Conservation (phyloP, 2,113 vertebrate species). For the Malaclemys terrapin region DNA sequence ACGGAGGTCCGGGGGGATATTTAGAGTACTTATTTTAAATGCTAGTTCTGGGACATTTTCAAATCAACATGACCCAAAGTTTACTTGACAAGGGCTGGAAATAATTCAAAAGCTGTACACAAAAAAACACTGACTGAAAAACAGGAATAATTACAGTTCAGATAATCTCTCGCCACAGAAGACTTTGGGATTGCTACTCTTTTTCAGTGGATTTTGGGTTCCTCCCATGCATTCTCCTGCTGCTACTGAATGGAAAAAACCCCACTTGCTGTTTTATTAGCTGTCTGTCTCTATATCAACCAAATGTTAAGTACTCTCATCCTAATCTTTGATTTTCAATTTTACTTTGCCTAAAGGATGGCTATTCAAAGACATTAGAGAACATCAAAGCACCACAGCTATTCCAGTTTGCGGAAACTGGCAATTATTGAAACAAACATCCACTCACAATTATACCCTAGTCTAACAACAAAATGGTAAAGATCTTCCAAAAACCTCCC, state of each 20-base stretch:
- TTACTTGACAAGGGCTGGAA: background rate
- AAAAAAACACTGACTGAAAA: background rate
- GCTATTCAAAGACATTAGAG: conserved; percentile 44
- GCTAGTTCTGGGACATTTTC: background rate
- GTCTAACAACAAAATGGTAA: background rate
- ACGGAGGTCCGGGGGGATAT: background rate
- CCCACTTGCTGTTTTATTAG: conserved; percentile 37
- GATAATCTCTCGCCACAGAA: background rate
- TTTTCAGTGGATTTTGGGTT: background rate
- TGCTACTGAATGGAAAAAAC: background rate
- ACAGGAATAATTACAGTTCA: background rate
- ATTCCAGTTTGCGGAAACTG: conserved; percentile 56
- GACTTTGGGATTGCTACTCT: background rate
- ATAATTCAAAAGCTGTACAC: background rate
- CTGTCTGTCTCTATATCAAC: conserved; percentile 32
- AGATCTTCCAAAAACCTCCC: conserved; percentile 34
- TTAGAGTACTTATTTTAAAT: background rate
- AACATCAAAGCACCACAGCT: conserved; percentile 61
- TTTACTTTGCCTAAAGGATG: conserved; percentile 51
- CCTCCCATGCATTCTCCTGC: background rate
- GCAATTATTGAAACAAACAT: conserved; percentile 62
- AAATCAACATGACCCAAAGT: rapidly evolving
- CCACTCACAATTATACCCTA: conserved; percentile 6
- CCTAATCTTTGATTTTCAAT: conserved; percentile 32
- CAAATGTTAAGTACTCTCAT: conserved; percentile 24